A percentile compares a stretch with the other conserved stretches of the same genome.
phyloP scores from a whole-genome alignment of 2,113 vertebrate genomes.

The Psilopogon haemacephalus region DNA sequence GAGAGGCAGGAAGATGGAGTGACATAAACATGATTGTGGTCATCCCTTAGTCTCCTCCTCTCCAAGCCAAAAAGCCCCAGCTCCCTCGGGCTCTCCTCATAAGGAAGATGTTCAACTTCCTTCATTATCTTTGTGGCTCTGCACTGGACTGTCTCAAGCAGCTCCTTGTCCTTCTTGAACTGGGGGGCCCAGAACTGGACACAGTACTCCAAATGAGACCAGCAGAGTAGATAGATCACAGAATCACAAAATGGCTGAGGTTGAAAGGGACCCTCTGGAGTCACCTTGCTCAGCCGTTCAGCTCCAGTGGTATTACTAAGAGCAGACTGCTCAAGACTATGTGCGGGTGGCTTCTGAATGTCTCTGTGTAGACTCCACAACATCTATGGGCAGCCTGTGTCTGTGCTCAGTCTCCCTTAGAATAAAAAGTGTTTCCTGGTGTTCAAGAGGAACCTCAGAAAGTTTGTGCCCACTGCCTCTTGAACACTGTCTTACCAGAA shows the following conservation, averaged over 20 bases:
- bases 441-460: not conserved
- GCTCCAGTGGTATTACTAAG: not conserved
- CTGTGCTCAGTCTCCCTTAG: not conserved
- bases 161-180: no score
- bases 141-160: no score
- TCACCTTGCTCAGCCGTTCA: not conserved
- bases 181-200: no score
- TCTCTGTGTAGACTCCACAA: not conserved
- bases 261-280: not conserved
- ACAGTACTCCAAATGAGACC: no score
- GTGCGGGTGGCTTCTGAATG: not conserved
- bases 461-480: not conserved
- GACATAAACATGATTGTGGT: no score
- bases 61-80: no score
- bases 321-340: not conserved
- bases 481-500: not conserved
- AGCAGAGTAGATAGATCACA: not conserved
- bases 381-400: not conserved
- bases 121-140: no score
- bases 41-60: no score
- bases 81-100: no score
- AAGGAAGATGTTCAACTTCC: no score
- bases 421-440: not conserved
- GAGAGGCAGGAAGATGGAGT: not conserved
- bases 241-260: not conserved